Evolutionary conservation across 2,888 invertebrate genomes (phyloP), one percentile per base, ranked within the genome.

Genomic region (Synanthedon tipuliformis): DNA sequence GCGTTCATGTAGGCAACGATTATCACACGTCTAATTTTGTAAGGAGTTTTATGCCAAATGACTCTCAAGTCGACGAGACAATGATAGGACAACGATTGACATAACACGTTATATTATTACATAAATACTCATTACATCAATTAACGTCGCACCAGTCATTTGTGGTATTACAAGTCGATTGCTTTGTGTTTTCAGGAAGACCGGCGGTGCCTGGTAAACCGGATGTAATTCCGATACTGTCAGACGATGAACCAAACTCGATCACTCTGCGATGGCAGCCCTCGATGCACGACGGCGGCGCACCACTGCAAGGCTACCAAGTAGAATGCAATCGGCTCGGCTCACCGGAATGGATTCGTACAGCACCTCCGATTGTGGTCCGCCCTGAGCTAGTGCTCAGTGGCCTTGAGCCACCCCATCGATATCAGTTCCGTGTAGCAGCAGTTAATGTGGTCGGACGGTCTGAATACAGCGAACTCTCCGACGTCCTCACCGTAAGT

Each of bases 361-460:
- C 95, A 8, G 91, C 93, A 10, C 93, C 94, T 8, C 89, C 91
- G 15, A 88, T 94, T 3, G 92, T 94, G 27, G 81, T 89, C 40
- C 89, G 90, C 45, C 92, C 93, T 27, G 94, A 95, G 78, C 89
- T 95, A 40, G 91, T 94, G 50, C 89, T 96, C 48, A 92, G 93
- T 60, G 95, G 95, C 16, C 88, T 96, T 41, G 94, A 94, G 69
- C 95, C 95, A 1, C 95, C 95, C 53, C 94, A 94, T 90, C 89
- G 94, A 52, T 95, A 96, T 77, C 95, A 94, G 83, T 97, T 98
- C 88, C 91, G 98, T 55, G 94, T 98, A 13, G 93, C 94, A 54
- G 97, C 98, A 0, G 92, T 97, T 74, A 99, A 99, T 82, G 92
- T 93, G 41, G 93, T 95, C 34, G 99, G 99, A 1, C 85, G 92